Percentiles rank a stretch among this genome's conserved stretches.
These are phyloP conservation scores for Molanna angustata DNA, from an alignment of 2,888 invertebrate species.

Conservation along the genomic window DNA sequence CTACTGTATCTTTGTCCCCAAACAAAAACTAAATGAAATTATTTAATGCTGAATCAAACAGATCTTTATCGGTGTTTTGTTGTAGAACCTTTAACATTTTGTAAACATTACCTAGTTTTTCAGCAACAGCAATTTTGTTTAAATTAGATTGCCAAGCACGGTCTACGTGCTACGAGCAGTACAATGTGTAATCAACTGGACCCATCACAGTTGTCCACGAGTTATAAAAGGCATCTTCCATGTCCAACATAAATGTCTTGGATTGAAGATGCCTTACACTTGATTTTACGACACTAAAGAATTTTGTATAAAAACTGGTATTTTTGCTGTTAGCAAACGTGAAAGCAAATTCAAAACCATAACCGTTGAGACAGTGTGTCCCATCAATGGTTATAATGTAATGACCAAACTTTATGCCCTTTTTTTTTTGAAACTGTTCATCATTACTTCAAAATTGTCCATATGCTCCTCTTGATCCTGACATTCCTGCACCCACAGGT, in stretches of 20 bases:
- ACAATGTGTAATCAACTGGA: not conserved
- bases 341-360: not conserved
- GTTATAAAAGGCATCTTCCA: conserved; percentile 1
- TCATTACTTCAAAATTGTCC: conserved; percentile 1
- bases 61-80: not conserved
- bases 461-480: not conserved
- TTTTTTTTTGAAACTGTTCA: conserved; percentile 1
- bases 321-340: conserved; percentile 1
- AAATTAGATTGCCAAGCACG: not conserved
- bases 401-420: not conserved
- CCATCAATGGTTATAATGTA: not conserved
- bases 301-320: not conserved
- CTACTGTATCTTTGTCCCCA: not conserved
- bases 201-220: conserved; percentile 1
- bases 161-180: conserved; percentile 3
- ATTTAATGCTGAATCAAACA: not conserved
- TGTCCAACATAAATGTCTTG: conserved; percentile 1
- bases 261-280: not conserved
- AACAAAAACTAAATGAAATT: not conserved
- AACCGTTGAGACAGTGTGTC: not conserved
- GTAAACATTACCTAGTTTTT: not conserved
- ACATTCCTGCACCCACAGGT: conserved; percentile 4
- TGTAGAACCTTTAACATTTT: not conserved
- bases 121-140: not conserved
- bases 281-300: conserved; percentile 1